phyloP scores from a whole-genome alignment of 2,888 invertebrate genomes.

The Amphimallon solstitiale region DNA sequence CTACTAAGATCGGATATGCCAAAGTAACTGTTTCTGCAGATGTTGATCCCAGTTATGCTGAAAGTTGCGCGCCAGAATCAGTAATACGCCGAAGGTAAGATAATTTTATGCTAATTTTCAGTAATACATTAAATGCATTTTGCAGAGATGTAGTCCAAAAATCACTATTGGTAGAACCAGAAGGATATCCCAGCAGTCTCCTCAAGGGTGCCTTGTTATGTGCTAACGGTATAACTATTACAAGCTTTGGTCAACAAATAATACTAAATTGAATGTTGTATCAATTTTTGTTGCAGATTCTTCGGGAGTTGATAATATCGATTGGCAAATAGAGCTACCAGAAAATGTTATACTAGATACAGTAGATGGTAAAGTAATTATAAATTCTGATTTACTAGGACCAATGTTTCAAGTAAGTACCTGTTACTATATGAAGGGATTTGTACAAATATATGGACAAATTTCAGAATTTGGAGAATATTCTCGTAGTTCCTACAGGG shows the following conservation, averaged over 20 bases:
- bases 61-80: no score
- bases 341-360: conserved; percentile 71
- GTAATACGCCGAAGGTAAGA: no score
- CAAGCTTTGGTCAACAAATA: not conserved
- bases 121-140: conserved; percentile 36
- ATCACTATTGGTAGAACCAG: conserved; percentile 73
- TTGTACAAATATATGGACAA: no score
- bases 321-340: conserved; percentile 66
- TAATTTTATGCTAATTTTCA: conserved; percentile 64
- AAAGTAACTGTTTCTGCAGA: no score
- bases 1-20: no score
- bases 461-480: no score
- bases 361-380: conserved; percentile 70
- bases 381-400: conserved; percentile 73
- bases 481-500: conserved; percentile 71
- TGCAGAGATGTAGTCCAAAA: conserved; percentile 71
- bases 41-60: no score
- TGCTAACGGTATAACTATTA: conserved; percentile 66
- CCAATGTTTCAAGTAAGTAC: conserved; percentile 65
- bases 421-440: no score
- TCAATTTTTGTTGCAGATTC: conserved; percentile 46
- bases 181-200: conserved; percentile 75
- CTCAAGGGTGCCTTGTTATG: conserved; percentile 76
- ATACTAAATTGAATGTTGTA: not conserved
- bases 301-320: conserved; percentile 51